phyloP scores from a whole-genome alignment of 1,140 invertebrate species.

The Penaeus vannamei region DNA sequence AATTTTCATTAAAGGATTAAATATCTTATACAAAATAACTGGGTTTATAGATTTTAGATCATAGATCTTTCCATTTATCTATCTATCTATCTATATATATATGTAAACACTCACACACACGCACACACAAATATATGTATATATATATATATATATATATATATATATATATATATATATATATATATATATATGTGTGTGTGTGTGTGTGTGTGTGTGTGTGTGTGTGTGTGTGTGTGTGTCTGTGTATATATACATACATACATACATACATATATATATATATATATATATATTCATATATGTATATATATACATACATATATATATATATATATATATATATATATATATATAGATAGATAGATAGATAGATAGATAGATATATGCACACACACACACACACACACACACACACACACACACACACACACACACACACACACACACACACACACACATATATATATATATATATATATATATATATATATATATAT shows the following conservation, averaged over 20 bases:
- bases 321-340: constrained; percentile 39
- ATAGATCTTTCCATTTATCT: too few species aligned
- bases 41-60: too few species aligned
- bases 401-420: background rate
- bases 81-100: too few species aligned
- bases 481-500: constrained; percentile 45
- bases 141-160: constrained; percentile 14
- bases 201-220: constrained; percentile 8
- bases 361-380: background rate
- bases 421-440: background rate
- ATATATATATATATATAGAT: constrained; percentile 18
- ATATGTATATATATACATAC: constrained; percentile 13
- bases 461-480: constrained; percentile 42
- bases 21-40: too few species aligned
- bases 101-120: too few species aligned
- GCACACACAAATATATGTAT: too few species aligned
- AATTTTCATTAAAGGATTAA: too few species aligned
- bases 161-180: constrained; percentile 21
- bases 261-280: background rate
- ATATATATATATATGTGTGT: constrained; percentile 28
- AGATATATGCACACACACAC: background rate
- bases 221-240: background rate
- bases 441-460: constrained; percentile 6
- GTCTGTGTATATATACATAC: background rate
- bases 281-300: background rate